Conservation (phyloP, 2,888 invertebrate species). For the Apamea epomidion region DNA sequence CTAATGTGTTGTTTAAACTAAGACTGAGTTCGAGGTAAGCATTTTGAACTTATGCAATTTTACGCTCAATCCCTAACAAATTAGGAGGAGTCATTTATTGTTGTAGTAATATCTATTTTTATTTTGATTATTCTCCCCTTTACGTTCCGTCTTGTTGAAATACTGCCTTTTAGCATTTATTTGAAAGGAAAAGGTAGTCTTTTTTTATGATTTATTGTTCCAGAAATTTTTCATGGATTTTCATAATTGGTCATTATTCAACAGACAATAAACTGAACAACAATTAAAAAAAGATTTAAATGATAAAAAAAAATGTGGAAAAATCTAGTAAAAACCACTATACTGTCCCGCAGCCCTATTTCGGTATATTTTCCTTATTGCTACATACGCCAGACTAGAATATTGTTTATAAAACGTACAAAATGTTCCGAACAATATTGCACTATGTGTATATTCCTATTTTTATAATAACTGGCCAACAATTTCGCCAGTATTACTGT, state of each 20-base stretch:
- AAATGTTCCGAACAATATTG: slow-evolving; percentile 54
- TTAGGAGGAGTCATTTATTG: not conserved
- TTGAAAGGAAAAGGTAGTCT: slow-evolving; percentile 17
- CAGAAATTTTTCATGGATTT: too few relatives aligned
- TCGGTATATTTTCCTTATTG: slow-evolving; percentile 2
- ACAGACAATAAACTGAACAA: not conserved
- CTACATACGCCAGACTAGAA: slow-evolving; percentile 55
- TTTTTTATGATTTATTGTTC: not conserved
- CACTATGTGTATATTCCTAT: slow-evolving; percentile 49
- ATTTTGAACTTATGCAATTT: slow-evolving; percentile 27
- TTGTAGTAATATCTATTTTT: not conserved
- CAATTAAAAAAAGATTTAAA: not conserved
- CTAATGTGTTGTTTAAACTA: slow-evolving; percentile 12
- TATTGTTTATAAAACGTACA: slow-evolving; percentile 51
- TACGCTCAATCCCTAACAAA: not conserved
- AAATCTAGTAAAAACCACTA: slow-evolving; percentile 4
- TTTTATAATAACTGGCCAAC: slow-evolving; percentile 33
- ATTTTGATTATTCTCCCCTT: not conserved
- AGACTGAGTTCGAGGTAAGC: slow-evolving; percentile 8
- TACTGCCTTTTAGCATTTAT: not conserved
- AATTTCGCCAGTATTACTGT: slow-evolving; percentile 2
- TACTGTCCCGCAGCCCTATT: not conserved
- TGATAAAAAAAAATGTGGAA: not conserved
- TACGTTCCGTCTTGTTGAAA: slow-evolving; percentile 10
- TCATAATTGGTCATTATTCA: not conserved